Base-by-base conservation (phyloP, 2,113 vertebrate species). In the Oncorhynchus tshawytscha region DNA sequence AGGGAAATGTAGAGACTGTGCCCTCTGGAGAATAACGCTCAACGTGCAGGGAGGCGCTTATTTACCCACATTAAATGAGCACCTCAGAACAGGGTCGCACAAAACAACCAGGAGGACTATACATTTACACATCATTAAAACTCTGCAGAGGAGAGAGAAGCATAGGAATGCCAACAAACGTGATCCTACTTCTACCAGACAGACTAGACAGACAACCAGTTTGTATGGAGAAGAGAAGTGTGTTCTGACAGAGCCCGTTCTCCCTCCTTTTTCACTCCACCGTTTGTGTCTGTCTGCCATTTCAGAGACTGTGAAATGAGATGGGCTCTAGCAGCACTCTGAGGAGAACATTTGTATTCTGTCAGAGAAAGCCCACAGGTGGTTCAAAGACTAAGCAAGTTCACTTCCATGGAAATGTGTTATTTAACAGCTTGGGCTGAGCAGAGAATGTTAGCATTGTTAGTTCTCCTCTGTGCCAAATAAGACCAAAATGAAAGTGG, bases 61-160 rank as follows among this genome's bases (percentile, higher is more conserved):
- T 93, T 94, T 95, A 94, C 91, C 92, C 83, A 87, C 88, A 93
- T 94, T 94, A 95, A 95, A 93, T 85, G 76, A 89, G 81, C 74
- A 86, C 92, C 86, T 84, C 82, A 73, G 87, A 86, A 89, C 89
- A 87, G 86, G 83, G 86, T 85, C 48, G 86, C 88, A 90, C 80
- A 89, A 88, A 93, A 86, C 88, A 89, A 90, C 88, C 86, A 85
- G 84, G 88, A 87, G 89, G 87, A 82, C 84, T 82, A 88, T 90
- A 89, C 86, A 93, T 92, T 89, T 91, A 75, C 87, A 86, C 82
- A 90, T 94, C 93, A 94, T 94, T 94, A 95, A 94, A 94, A 92
- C 68, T 78, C 70, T 78, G 31, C 31, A 25, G 29, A 51, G 15
- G 75, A 77, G 75, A 73, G 65, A 83, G 73, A 68, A 64, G 71